Percentiles rank a stretch among this genome's conserved stretches.
Evolutionary conservation across 2,888 invertebrate genomes (phyloP).

Genomic region (Adineta ricciae): DNA sequence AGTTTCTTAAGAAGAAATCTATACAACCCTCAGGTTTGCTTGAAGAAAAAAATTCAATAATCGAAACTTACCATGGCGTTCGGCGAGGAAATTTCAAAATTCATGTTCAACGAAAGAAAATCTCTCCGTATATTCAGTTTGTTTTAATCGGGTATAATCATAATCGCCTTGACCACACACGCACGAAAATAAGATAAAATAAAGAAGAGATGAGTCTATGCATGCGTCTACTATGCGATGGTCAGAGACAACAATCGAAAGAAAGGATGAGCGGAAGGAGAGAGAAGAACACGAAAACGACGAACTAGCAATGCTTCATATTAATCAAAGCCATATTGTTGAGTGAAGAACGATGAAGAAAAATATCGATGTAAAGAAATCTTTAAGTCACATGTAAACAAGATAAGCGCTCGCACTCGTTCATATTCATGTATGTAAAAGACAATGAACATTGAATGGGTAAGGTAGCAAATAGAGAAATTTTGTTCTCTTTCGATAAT

Average conservation of each 20-base stretch:
- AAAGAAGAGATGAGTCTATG: not conserved
- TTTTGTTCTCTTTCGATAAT: not conserved
- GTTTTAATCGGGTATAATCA: conserved; percentile 4
- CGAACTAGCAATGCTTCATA: not conserved
- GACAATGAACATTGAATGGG: not conserved
- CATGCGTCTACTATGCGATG: not conserved
- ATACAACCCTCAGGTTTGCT: no score
- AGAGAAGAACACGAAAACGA: not conserved
- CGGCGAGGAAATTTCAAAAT: not conserved
- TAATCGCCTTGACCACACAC: conserved; percentile 8
- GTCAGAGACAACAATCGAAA: not conserved
- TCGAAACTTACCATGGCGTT: not conserved
- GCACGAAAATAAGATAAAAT: not conserved
- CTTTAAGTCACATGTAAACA: conserved; percentile 2
- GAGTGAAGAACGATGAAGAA: not conserved
- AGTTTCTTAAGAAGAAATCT: not conserved
- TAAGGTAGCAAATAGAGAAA: not conserved
- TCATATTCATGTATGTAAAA: not conserved
- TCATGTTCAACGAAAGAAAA: not conserved
- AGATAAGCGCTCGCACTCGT: not conserved
- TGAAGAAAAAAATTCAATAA: not conserved
- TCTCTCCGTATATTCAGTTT: not conserved
- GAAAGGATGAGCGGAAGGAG: not conserved
- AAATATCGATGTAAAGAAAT: not conserved
- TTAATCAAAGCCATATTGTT: conserved; percentile 4